Evolutionary conservation across 2,888 invertebrate species (phyloP), one percentile per base, ranked within the genome.

Genomic region (Perdita meconis): DNA sequence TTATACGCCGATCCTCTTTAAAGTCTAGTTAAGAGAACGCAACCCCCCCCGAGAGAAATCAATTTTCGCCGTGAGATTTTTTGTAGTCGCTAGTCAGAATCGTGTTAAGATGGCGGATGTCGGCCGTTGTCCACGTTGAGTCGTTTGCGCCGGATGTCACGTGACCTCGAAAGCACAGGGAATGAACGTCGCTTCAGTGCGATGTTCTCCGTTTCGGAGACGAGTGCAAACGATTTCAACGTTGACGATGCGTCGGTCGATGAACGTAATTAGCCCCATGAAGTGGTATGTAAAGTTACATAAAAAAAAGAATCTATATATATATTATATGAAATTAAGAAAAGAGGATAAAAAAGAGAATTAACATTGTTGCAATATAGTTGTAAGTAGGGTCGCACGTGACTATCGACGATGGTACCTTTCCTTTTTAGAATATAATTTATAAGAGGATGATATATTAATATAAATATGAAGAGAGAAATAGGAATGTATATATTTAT

Each of bases 281-380:
- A 71, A 69, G 40, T 60, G 51, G 26, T 71, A 72, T 59, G 70
- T 57, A 63, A 55, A 68, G 22, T 78, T 76, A 75, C 83, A 76
- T 71, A 55, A 59, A 16, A 59, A 42, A 60, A 53, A 61, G 44
- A 38, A 67, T 71, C 73, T 82, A 75, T 78, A 61, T 53, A 72
- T 53, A 72, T 38, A 74, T 55, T 60, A 69, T 61, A 70, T 83
- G 55, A 51, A 76, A 81, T 63, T 60, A 74, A 50, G 69, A 73
- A 55, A 66, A 73, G 59, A 6, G 6, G 3, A 30, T n/a, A 30
- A 51, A 72, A 56, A 51, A 75, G 71, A 78, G 36, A 70, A 83
- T 71, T 74, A 79, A 85, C 59, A 79, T 87, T 84, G 84, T 87
- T 85, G 84, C 84, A 82, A 85, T 82, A 80, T 84, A 87, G 34